Conservation (phyloP, 37 sponge, comb jelly and placozoan genomes). For the Haliclona indistincta region DNA sequence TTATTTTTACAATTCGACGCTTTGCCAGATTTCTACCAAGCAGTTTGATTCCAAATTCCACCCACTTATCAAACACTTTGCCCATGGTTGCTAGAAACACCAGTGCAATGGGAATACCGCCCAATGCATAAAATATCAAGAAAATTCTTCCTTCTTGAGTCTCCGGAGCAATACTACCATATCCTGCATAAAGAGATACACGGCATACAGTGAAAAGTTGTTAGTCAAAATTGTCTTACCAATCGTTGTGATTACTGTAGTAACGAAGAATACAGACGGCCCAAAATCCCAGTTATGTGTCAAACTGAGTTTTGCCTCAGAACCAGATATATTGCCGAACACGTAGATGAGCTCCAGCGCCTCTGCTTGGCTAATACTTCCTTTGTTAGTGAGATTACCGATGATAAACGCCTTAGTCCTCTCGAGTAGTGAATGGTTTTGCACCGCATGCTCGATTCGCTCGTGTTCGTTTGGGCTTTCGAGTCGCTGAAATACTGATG, state of each 20-base stretch:
- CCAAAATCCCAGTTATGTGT: conserved; percentile 33
- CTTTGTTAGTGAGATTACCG: conserved; percentile 22
- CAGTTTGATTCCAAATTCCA: not conserved
- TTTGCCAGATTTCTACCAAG: no score
- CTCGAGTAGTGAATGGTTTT: not conserved
- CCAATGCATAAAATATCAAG: conserved; percentile 67
- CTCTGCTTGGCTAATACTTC: not conserved
- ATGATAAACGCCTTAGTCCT: not conserved
- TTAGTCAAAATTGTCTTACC: no score
- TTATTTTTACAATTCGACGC: no score
- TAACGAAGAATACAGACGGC: conserved; percentile 48
- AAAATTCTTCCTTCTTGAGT: conserved; percentile 59
- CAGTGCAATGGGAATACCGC: conserved; percentile 79
- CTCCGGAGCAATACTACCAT: conserved; percentile 76
- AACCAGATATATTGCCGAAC: not conserved
- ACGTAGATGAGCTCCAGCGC: not conserved
- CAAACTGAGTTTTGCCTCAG: not conserved
- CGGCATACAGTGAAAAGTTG: no score
- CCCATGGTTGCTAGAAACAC: conserved; percentile 58
- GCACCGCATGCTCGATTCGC: not conserved
- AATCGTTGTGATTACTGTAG: conserved; percentile 66
- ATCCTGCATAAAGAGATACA: conserved; percentile 70
- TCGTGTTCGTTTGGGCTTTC: conserved; percentile 38
- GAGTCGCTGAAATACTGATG: conserved; percentile 23
- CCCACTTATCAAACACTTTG: conserved; percentile 2